Conservation (phyloP, 2,797 vertebrate species). For the Neoniphon sammara region DNA sequence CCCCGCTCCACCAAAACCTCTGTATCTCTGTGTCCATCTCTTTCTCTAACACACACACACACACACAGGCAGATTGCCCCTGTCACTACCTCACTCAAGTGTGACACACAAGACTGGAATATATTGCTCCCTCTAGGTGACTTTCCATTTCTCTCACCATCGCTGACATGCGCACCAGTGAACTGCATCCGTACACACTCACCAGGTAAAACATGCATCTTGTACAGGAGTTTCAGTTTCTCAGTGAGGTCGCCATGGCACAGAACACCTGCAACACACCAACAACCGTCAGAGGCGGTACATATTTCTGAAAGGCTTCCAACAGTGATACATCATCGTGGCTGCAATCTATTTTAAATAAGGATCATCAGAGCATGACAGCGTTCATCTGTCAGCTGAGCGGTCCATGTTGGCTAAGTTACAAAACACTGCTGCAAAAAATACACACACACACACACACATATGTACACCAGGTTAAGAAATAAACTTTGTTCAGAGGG, state of each 20-base stretch:
- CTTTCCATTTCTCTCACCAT: neutral
- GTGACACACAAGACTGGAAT: neutral
- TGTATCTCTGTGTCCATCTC: neutral
- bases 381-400: neutral
- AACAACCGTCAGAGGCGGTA: neutral
- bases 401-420: neutral
- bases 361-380: neutral
- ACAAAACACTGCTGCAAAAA: neutral
- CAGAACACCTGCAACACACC: constrained; percentile 85
- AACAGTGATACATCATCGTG: neutral
- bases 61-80: neutral
- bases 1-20: neutral
- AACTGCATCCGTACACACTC: constrained; percentile 60
- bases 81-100: neutral
- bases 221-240: constrained; percentile 95
- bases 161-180: neutral
- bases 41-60: no score
- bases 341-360: constrained; percentile 3
- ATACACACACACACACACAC: neutral
- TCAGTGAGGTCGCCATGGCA: constrained; percentile 95
- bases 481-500: no score
- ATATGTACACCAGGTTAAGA: no score
- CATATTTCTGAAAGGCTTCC: neutral
- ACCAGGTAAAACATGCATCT: constrained; percentile 96
- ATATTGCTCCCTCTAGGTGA: neutral